phyloP scores from a whole-genome alignment of 64 coral and sea anemone genomes.

The Stylophora pistillata region DNA sequence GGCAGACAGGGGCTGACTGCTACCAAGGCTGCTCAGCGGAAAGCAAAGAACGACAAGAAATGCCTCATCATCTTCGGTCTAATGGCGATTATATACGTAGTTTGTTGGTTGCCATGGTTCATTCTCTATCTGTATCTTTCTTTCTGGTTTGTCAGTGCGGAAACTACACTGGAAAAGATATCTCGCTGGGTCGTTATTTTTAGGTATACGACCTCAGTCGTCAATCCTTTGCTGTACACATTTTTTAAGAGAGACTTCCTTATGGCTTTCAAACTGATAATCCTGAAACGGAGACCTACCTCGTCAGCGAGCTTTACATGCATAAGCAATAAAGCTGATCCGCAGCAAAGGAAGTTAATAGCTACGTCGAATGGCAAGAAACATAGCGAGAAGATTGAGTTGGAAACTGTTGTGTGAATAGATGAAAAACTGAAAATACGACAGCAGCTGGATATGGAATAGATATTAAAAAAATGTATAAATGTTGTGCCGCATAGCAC shows the following conservation, averaged over 20 bases:
- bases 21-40: not conserved
- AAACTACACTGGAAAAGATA: not conserved
- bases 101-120: conserved; percentile 75
- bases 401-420: not conserved
- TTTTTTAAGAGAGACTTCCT: conserved; percentile 74
- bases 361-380: not conserved
- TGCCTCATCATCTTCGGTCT: conserved; percentile 52
- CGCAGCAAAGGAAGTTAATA: not conserved
- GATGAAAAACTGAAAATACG: not conserved
- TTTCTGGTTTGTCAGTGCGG: conserved; percentile 1
- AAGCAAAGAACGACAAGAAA: conserved; percentile 40
- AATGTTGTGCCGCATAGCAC: too few species aligned
- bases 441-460: too few species aligned
- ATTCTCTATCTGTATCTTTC: conserved; percentile 5
- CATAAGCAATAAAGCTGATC: too few species aligned
- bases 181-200: conserved; percentile 38
- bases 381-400: not conserved
- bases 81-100: conserved; percentile 45
- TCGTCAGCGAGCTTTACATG: too few species aligned
- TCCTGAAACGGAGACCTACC: not conserved
- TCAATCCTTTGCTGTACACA: conserved; percentile 68
- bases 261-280: conserved; percentile 26
- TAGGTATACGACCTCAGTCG: conserved; percentile 40
- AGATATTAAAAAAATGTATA: too few species aligned
- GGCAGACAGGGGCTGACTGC: not conserved